These are phyloP conservation scores for Palythoa caribaeorum DNA, from an alignment of 92 coral and sea anemone genomes.

Conservation along the genomic window DNA sequence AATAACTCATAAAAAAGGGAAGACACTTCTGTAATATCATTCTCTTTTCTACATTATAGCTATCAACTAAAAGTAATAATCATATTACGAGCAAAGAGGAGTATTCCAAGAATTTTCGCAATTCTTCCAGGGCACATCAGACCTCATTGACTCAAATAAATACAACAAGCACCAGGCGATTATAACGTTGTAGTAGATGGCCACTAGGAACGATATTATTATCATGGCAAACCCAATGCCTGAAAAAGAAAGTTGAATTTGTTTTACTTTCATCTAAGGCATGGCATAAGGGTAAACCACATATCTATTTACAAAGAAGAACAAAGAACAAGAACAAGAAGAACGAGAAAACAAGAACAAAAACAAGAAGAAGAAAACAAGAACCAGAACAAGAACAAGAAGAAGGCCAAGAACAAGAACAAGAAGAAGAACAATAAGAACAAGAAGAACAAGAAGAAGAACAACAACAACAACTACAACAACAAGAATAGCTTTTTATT, in stretches of 20 bases:
- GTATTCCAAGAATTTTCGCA: constrained; percentile 89
- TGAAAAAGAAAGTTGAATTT: constrained; percentile 1
- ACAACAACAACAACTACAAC: no score
- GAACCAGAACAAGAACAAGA: no score
- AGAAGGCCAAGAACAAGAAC: no score
- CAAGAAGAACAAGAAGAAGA: no score
- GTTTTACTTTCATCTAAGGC: no score
- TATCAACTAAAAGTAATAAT: not conserved
- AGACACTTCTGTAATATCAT: not conserved
- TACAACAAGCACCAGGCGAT: constrained; percentile 92
- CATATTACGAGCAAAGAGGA: constrained; percentile 72
- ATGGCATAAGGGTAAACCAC: no score
- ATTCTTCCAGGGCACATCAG: constrained; percentile 91
- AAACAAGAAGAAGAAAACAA: no score
- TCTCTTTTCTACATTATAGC: not conserved
- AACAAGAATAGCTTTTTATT: no score
- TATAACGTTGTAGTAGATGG: constrained; percentile 86
- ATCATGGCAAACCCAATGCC: constrained; percentile 95
- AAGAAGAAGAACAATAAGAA: no score
- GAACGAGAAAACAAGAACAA: no score
- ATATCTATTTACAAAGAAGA: no score
- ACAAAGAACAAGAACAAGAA: no score
- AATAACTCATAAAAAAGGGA: not conserved
- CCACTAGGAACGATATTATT: constrained; percentile 81
- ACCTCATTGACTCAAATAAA: constrained; percentile 87